Evolutionary conservation across 2,888 invertebrate species (phyloP).

Genomic region (Nomada goodeniana): DNA sequence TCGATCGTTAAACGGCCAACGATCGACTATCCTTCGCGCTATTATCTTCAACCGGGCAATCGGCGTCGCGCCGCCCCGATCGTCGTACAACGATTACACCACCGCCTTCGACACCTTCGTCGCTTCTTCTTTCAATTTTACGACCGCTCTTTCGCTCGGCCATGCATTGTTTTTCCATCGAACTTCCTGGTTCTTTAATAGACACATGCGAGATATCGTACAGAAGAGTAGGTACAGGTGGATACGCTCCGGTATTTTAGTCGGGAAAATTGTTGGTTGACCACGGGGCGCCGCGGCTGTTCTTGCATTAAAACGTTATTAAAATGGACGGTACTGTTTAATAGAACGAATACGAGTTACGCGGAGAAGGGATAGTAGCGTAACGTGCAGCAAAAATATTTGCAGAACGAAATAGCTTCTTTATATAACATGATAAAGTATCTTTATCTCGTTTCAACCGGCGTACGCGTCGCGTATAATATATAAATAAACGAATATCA

Average conservation of each 20-base stretch:
- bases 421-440: no score
- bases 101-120: slow-evolving; percentile 18
- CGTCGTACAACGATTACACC: slow-evolving; percentile 14
- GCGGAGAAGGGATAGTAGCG: no score
- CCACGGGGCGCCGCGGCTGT: neutral
- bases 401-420: no score
- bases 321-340: neutral
- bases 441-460: no score
- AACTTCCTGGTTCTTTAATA: slow-evolving; percentile 35
- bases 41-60: slow-evolving; percentile 56
- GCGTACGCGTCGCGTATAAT: neutral
- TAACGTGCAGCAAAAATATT: no score
- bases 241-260: slow-evolving; percentile 29
- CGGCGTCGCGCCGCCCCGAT: slow-evolving; percentile 39
- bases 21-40: slow-evolving; percentile 63
- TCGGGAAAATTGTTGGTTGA: neutral
- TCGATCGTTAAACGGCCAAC: slow-evolving; percentile 61
- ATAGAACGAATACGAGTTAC: neutral
- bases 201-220: neutral
- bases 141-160: slow-evolving; percentile 27
- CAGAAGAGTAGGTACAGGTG: neutral
- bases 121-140: slow-evolving; percentile 21
- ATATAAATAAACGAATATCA: neutral
- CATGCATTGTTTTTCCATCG: slow-evolving; percentile 23
- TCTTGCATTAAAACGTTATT: neutral